Evolutionary conservation across 2,797 vertebrate species (phyloP).

Genomic region (Enteromius fasciolatus): DNA sequence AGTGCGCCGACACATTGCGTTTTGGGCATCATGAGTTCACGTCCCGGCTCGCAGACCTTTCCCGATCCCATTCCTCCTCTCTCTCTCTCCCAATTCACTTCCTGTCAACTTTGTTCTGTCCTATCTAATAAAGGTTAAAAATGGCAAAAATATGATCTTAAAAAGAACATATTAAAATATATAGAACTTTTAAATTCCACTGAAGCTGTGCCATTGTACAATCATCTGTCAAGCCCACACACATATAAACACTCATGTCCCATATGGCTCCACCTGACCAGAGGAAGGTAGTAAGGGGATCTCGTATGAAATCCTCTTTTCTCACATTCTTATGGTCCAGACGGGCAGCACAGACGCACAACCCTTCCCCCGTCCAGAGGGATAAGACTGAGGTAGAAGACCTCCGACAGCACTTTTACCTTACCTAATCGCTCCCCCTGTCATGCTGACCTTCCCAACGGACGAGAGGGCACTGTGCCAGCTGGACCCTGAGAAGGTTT

Average conservation of each 20-base stretch:
- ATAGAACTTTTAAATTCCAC: not conserved
- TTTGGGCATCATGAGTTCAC: too few relatives aligned
- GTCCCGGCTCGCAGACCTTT: too few relatives aligned
- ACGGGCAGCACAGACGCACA: constrained; percentile 9
- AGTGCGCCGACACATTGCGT: too few relatives aligned
- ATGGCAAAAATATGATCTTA: too few relatives aligned
- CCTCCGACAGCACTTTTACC: constrained; percentile 14
- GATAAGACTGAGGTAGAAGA: constrained; percentile 28
- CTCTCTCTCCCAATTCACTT: too few relatives aligned
- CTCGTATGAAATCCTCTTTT: not conserved
- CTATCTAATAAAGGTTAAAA: too few relatives aligned
- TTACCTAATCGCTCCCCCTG: constrained; percentile 30
- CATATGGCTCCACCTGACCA: constrained; percentile 19
- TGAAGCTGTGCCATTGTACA: not conserved
- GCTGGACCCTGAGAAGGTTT: constrained; percentile 63
- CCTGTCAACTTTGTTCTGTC: too few relatives aligned
- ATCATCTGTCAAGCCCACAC: not conserved
- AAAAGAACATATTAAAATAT: not conserved
- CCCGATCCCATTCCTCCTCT: too few relatives aligned
- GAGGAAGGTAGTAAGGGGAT: not conserved
- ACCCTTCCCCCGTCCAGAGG: constrained; percentile 17
- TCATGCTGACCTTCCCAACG: constrained; percentile 38
- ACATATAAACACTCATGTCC: not conserved
- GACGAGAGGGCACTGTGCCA: constrained; percentile 55
- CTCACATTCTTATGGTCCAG: constrained; percentile 2